Conservation (phyloP, 2,797 vertebrate species). For the Xiphophorus birchmanni region DNA sequence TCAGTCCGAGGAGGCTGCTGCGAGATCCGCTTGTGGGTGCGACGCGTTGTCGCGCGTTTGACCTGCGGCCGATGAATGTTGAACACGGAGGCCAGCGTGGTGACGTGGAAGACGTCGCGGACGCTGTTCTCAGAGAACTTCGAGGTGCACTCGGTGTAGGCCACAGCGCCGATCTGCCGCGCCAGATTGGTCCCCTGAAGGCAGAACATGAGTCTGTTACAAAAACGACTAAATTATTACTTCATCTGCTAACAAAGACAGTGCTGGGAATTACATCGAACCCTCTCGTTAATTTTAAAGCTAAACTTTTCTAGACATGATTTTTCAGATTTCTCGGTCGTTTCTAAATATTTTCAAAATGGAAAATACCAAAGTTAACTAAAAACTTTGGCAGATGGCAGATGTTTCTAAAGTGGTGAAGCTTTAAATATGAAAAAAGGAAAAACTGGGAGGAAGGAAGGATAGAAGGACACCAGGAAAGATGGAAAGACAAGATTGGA, state of each 20-base stretch:
- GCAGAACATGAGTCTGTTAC: background rate
- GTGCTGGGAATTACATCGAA: background rate
- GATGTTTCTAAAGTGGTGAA: background rate
- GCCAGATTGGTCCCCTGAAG: slow-evolving; percentile 88
- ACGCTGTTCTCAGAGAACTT: slow-evolving; percentile 94
- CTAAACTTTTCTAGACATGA: background rate
- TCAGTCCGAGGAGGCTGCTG: slow-evolving; percentile 90
- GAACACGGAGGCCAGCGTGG: slow-evolving; percentile 88
- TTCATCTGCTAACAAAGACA: background rate
- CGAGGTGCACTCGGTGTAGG: slow-evolving; percentile 93
- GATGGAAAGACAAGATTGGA: too few relatives aligned
- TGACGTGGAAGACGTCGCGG: slow-evolving; percentile 92
- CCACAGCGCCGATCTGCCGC: slow-evolving; percentile 90
- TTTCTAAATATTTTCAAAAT: background rate
- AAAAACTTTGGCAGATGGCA: background rate
- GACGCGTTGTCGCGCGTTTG: slow-evolving; percentile 87
- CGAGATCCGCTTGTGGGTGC: slow-evolving; percentile 87
- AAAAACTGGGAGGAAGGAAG: background rate
- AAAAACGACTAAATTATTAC: background rate
- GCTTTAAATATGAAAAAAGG: background rate
- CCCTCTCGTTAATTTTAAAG: background rate
- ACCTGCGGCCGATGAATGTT: slow-evolving; percentile 79
- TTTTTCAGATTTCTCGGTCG: background rate
- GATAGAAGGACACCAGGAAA: background rate
- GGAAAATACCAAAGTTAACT: background rate